phyloP scores from a whole-genome alignment of 1,140 invertebrate species.

The Drosophila neocordata region DNA sequence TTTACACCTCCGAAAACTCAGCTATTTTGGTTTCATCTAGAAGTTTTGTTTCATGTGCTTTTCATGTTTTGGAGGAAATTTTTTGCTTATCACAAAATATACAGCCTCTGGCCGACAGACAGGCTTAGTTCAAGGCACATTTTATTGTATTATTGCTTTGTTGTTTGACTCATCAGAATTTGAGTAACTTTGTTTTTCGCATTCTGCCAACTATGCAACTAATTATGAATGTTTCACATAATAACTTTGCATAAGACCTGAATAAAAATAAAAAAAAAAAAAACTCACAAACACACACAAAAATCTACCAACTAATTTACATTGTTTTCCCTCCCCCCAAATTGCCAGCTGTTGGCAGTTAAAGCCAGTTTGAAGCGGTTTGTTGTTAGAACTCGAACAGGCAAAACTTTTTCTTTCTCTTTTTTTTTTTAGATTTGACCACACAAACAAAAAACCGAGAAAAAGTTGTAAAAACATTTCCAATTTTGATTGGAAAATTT shows the following conservation, averaged over 20 bases:
- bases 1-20: constrained; percentile 67
- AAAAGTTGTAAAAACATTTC: neutral
- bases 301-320: neutral
- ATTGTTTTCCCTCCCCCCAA: neutral
- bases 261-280: too few species aligned
- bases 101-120: constrained; percentile 7
- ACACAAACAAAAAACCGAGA: neutral
- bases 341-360: constrained; percentile 27
- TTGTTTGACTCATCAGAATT: constrained; percentile 28
- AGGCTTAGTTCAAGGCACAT: constrained; percentile 36
- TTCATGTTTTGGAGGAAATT: neutral
- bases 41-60: neutral
- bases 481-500: neutral
- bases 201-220: constrained; percentile 45
- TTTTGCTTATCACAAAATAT: neutral
- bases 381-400: neutral
- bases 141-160: neutral
- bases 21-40: constrained; percentile 62
- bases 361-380: constrained; percentile 53
- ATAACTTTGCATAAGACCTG: constrained; percentile 10
- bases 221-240: constrained; percentile 34
- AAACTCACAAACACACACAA: neutral
- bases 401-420: neutral
- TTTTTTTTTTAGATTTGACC: neutral
- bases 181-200: neutral